Conservation (phyloP, 2,113 vertebrate species). For the Tretioscincus oriximinensis region DNA sequence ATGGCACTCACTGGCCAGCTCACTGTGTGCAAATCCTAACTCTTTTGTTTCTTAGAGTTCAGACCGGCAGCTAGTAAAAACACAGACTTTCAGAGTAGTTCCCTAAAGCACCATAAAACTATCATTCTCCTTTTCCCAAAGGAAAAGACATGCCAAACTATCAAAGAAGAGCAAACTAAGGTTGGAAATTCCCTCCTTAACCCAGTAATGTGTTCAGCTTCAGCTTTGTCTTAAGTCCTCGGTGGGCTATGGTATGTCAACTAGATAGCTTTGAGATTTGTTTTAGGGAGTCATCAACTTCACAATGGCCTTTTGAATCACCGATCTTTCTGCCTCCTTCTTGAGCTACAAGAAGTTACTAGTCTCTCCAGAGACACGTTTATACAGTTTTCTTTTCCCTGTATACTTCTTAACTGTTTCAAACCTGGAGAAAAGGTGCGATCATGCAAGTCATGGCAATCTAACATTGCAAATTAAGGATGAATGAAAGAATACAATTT, state of each 20-base stretch:
- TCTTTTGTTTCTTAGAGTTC: neutral
- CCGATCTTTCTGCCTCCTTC: neutral
- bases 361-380: neutral
- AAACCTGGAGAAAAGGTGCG: neutral
- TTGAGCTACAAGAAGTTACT: neutral
- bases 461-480: neutral
- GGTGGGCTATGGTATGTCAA: neutral
- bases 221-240: neutral
- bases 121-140: neutral
- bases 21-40: neutral
- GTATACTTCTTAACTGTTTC: neutral
- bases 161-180: neutral
- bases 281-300: neutral
- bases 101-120: neutral
- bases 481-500: neutral
- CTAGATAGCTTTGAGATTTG: neutral
- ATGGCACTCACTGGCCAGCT: neutral
- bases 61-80: neutral
- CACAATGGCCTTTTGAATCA: slow-evolving; percentile 9
- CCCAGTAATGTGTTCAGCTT: neutral
- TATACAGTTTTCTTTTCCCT: neutral
- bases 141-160: neutral
- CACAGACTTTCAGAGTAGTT: neutral
- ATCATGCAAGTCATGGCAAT: neutral
- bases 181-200: neutral